These are phyloP conservation scores for Spisula subtruncata DNA, from an alignment of 2,888 invertebrate species.

Conservation along the genomic window DNA sequence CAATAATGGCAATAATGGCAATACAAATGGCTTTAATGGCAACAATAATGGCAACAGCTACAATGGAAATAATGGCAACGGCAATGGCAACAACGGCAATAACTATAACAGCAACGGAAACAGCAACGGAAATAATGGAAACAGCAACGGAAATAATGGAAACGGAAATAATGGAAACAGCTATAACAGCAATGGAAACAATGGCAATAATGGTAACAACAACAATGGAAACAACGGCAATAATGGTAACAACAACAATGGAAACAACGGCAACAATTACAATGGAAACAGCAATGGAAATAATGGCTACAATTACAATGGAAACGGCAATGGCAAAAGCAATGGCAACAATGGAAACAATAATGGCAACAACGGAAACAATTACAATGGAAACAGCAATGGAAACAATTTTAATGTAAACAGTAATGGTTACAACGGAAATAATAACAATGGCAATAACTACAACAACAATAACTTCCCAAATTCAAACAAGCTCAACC, in stretches of 20 bases:
- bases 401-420: too few relatives aligned
- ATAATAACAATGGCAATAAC: conserved; percentile 46
- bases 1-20: background rate
- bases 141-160: background rate
- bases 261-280: background rate
- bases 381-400: too few relatives aligned
- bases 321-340: background rate
- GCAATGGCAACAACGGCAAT: background rate
- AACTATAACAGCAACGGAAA: background rate
- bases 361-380: too few relatives aligned
- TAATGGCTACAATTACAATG: background rate
- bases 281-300: background rate
- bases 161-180: background rate
- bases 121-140: background rate
- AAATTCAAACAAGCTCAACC: conserved; percentile 40
- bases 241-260: conserved; percentile 12
- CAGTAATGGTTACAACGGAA: conserved; percentile 31
- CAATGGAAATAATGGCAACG: background rate
- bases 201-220: background rate
- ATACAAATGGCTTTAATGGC: background rate
- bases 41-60: too few relatives aligned
- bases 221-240: too few relatives aligned
- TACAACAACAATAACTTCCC: conserved; percentile 11
- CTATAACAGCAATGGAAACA: background rate
- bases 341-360: background rate